phyloP scores from a whole-genome alignment of 2,113 vertebrate species.

The Cheirogaleus medius region DNA sequence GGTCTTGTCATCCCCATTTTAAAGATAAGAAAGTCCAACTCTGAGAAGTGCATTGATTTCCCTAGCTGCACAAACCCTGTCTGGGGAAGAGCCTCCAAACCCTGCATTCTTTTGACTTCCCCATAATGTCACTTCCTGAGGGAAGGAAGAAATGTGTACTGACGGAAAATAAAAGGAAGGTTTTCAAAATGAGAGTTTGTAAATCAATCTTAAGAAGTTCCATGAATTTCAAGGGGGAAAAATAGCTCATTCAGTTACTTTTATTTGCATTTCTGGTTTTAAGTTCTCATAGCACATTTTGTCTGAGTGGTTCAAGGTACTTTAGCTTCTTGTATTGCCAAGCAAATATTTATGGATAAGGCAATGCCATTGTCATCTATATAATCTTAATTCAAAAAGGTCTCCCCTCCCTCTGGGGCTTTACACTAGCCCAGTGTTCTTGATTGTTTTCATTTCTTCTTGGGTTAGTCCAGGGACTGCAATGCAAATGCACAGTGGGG shows the following conservation, averaged over 20 bases:
- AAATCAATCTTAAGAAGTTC: background rate
- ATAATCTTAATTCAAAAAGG: accelerated
- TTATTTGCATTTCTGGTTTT: background rate
- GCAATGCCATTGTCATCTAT: too few relatives aligned
- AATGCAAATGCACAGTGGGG: accelerated
- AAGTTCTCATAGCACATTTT: background rate
- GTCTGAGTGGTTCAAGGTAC: background rate
- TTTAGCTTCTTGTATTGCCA: background rate
- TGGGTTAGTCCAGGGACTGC: background rate
- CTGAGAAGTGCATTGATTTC: background rate
- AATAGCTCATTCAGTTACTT: background rate
- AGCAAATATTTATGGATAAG: background rate
- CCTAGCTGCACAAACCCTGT: background rate
- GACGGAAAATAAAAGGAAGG: background rate
- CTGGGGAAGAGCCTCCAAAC: background rate
- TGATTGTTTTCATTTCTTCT: background rate
- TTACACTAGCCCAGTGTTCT: background rate
- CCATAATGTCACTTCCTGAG: background rate
- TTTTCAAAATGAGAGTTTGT: background rate
- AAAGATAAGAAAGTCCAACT: background rate
- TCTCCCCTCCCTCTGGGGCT: background rate
- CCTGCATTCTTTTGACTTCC: background rate
- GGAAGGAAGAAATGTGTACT: background rate
- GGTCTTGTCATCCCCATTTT: background rate
- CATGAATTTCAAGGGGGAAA: background rate